Evolutionary conservation across 2,888 invertebrate genomes (phyloP).

Genomic region (Bombyx huttoni): DNA sequence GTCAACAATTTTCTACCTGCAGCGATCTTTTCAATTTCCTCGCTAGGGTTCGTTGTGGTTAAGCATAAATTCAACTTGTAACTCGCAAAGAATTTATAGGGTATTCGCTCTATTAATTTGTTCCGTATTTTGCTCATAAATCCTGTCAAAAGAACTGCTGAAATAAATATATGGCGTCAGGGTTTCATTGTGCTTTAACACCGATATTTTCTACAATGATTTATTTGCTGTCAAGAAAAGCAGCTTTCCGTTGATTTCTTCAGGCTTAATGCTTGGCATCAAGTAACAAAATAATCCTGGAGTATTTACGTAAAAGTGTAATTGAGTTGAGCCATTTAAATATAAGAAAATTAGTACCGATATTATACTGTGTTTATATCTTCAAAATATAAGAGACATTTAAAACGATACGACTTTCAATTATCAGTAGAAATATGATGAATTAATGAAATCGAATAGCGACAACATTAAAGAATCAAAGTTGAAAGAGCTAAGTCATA

Average conservation of each 20-base stretch:
- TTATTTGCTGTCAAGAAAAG: background rate
- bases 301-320: no score
- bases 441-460: no score
- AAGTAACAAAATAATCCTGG: no score
- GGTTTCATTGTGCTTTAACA: background rate
- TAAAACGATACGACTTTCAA: no score
- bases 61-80: slow-evolving; percentile 27
- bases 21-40: slow-evolving; percentile 23
- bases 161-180: background rate
- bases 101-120: slow-evolving; percentile 3
- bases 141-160: background rate
- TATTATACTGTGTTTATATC: no score
- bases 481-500: background rate
- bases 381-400: no score
- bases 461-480: background rate
- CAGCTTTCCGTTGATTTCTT: background rate
- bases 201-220: background rate
- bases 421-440: no score
- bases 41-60: slow-evolving; percentile 11
- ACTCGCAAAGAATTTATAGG: slow-evolving; percentile 12
- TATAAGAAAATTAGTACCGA: no score
- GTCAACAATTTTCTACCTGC: slow-evolving; percentile 18
- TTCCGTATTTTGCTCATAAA: slow-evolving; percentile 1
- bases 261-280: background rate
- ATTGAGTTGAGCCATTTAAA: no score